Evolutionary conservation across 1,140 invertebrate species (phyloP).

Genomic region (Zaprionus vittiger): DNA sequence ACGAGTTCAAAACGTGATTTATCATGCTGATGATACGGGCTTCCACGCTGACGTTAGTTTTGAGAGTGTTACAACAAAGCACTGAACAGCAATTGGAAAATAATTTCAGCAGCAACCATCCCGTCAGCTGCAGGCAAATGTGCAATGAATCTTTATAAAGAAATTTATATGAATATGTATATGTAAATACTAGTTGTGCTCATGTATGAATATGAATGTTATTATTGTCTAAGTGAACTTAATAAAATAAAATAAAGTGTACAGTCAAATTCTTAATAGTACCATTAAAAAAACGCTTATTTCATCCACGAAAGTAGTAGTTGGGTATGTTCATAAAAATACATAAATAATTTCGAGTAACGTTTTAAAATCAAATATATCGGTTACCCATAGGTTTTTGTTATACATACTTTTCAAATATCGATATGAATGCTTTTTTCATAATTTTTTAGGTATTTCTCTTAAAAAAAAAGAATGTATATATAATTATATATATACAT

Average conservation of each 20-base stretch:
- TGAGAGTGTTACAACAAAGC: constrained; percentile 57
- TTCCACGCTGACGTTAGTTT: constrained; percentile 91
- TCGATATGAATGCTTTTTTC: too few relatives aligned
- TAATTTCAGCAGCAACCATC: background rate
- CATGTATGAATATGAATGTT: background rate
- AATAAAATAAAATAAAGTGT: constrained; percentile 5
- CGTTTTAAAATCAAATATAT: too few relatives aligned
- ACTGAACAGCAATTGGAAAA: constrained; percentile 45
- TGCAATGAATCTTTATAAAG: constrained; percentile 45
- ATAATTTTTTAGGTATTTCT: too few relatives aligned
- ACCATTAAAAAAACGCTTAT: too few relatives aligned
- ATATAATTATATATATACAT: too few relatives aligned
- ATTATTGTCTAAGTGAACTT: constrained; percentile 8
- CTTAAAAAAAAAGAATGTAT: too few relatives aligned
- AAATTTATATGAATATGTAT: background rate
- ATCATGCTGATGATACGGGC: constrained; percentile 90
- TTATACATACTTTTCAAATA: too few relatives aligned
- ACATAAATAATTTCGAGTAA: too few relatives aligned
- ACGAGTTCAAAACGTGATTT: constrained; percentile 90
- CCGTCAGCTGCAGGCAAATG: constrained; percentile 20
- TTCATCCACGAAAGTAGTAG: too few relatives aligned
- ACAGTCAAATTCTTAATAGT: background rate
- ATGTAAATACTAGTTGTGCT: background rate
- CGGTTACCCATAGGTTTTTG: too few relatives aligned
- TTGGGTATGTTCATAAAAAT: too few relatives aligned